Percentiles rank a stretch among this genome's conserved stretches.
Conservation (phyloP, 1,140 invertebrate genomes). For the Papilio polytes region DNA sequence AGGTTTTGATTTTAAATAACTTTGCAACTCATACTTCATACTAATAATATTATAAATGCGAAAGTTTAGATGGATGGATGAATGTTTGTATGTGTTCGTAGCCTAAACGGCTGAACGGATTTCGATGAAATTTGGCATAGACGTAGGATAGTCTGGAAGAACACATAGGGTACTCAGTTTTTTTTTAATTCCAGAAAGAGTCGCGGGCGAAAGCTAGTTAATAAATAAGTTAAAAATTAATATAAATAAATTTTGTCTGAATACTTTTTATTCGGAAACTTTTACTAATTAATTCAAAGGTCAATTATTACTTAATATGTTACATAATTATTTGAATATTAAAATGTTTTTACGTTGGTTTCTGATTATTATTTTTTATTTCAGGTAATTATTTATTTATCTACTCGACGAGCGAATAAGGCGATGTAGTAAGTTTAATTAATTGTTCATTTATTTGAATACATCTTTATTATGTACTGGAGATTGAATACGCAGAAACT, state of each 20-base stretch:
- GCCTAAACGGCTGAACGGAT: too few relatives aligned
- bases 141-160: too few relatives aligned
- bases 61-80: too few relatives aligned
- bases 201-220: too few relatives aligned
- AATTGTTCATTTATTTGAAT: neutral
- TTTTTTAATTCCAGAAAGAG: too few relatives aligned
- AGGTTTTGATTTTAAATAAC: too few relatives aligned
- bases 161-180: too few relatives aligned
- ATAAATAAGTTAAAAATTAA: neutral
- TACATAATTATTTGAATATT: neutral
- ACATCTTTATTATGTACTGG: neutral
- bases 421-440: neutral
- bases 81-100: too few relatives aligned
- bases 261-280: neutral
- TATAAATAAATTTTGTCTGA: neutral
- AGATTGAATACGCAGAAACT: neutral
- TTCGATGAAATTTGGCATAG: too few relatives aligned
- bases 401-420: neutral
- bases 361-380: constrained; percentile 13
- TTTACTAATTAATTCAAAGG: neutral
- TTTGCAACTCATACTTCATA: too few relatives aligned
- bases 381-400: constrained; percentile 17
- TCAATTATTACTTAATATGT: neutral
- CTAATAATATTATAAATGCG: too few relatives aligned
- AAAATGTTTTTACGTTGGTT: neutral